phyloP scores from a whole-genome alignment of 2,797 vertebrate genomes.

The Acanthurus leucopareius region DNA sequence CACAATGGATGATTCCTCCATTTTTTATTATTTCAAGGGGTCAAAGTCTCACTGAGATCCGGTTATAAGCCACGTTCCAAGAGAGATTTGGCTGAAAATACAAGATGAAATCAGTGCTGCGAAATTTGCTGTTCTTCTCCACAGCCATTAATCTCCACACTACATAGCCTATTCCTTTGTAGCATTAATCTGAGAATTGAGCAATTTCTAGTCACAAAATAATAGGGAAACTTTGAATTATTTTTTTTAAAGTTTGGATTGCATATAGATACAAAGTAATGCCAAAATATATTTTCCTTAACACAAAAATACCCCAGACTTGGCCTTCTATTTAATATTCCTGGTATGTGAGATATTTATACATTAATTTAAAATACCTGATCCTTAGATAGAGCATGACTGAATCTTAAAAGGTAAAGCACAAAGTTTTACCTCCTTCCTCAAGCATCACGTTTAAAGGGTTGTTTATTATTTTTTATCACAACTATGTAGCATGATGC shows the following conservation, averaged over 20 bases:
- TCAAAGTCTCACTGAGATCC: not conserved
- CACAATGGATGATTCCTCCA: not conserved
- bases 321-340: not conserved
- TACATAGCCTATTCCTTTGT: not conserved
- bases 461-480: not conserved
- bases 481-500: not conserved
- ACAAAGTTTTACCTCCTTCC: not conserved
- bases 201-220: too few species aligned
- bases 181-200: not conserved
- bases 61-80: not conserved
- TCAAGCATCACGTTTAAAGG: not conserved
- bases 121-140: too few species aligned
- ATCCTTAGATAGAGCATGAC: not conserved
- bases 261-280: not conserved
- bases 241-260: too few species aligned
- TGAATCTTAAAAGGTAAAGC: not conserved
- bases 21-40: not conserved
- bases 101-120: not conserved
- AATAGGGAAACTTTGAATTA: too few species aligned
- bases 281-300: not conserved
- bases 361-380: not conserved
- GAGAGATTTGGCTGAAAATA: not conserved
- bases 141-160: not conserved
- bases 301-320: not conserved
- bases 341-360: not conserved